Conservation (phyloP, 2,888 invertebrate genomes). For the Standfussiana lucernea region DNA sequence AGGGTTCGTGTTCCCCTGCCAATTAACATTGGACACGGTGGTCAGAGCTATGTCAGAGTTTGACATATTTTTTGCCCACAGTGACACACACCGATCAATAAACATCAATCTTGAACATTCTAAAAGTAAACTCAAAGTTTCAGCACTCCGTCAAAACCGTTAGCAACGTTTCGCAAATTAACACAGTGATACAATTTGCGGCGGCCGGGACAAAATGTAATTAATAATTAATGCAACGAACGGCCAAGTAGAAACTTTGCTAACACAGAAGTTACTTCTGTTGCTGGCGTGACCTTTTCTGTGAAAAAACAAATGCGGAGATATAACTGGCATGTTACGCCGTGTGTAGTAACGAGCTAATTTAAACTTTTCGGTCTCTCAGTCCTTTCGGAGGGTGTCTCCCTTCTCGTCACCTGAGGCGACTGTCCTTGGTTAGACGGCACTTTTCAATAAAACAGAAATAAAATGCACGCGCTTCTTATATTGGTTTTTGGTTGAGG, state of each 20-base stretch:
- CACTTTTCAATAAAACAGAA: conserved; percentile 82
- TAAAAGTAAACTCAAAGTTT: conserved; percentile 57
- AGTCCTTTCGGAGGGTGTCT: conserved; percentile 82
- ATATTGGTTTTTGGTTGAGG: conserved; percentile 63
- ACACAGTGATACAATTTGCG: conserved; percentile 71
- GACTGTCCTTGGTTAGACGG: conserved; percentile 81
- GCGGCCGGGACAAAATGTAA: conserved; percentile 74
- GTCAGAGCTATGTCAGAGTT: conserved; percentile 86
- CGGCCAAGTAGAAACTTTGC: conserved; percentile 79
- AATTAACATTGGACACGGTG: conserved; percentile 89
- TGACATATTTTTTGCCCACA: conserved; percentile 81
- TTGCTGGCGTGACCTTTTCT: conserved; percentile 82
- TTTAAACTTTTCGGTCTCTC: conserved; percentile 89
- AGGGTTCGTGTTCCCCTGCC: conserved; percentile 87
- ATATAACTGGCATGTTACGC: conserved; percentile 84
- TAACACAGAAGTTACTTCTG: conserved; percentile 82
- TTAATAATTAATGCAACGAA: conserved; percentile 85
- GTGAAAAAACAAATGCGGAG: conserved; percentile 87
- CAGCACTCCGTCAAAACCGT: conserved; percentile 54
- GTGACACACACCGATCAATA: conserved; percentile 77
- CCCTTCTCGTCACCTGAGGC: conserved; percentile 87
- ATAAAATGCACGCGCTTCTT: conserved; percentile 72
- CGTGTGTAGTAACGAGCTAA: conserved; percentile 90
- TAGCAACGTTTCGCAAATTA: conserved; percentile 72
- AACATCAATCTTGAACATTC: conserved; percentile 57